phyloP scores from a whole-genome alignment of 2,888 invertebrate genomes.

The Apantesis nais region DNA sequence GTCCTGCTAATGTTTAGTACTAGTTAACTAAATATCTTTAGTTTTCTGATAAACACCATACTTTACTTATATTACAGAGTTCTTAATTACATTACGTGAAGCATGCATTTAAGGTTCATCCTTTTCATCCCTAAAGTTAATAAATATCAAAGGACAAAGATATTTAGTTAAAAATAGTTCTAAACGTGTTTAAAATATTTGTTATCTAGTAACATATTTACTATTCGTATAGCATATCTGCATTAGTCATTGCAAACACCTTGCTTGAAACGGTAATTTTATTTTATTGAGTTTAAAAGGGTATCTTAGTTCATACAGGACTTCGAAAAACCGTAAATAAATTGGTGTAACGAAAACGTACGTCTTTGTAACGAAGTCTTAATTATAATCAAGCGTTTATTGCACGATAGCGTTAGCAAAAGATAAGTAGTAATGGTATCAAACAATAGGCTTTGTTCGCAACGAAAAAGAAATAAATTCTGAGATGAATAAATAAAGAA shows the following conservation, averaged over 20 bases:
- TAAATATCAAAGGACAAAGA: neutral
- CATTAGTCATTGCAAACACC: neutral
- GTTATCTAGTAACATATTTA: neutral
- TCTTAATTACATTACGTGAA: neutral
- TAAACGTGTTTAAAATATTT: neutral
- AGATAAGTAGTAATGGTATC: slow-evolving; percentile 29
- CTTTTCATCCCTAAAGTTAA: neutral
- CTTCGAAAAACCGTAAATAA: neutral
- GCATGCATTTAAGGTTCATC: neutral
- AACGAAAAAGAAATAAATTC: slow-evolving; percentile 33
- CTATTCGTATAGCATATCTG: neutral
- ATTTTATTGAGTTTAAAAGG: neutral
- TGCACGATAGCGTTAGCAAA: slow-evolving; percentile 24
- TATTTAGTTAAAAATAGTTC: neutral
- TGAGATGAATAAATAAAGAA: slow-evolving; percentile 34
- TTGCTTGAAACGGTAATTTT: neutral
- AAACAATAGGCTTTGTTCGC: slow-evolving; percentile 44
- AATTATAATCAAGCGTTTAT: slow-evolving; percentile 7
- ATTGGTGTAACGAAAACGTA: neutral
- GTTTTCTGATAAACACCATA: neutral
- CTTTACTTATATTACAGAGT: neutral
- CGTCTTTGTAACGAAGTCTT: neutral
- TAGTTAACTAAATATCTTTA: neutral
- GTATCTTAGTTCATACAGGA: neutral
- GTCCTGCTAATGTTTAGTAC: neutral